Conservation (phyloP, 2,888 invertebrate genomes). For the Thalpophila matura region DNA sequence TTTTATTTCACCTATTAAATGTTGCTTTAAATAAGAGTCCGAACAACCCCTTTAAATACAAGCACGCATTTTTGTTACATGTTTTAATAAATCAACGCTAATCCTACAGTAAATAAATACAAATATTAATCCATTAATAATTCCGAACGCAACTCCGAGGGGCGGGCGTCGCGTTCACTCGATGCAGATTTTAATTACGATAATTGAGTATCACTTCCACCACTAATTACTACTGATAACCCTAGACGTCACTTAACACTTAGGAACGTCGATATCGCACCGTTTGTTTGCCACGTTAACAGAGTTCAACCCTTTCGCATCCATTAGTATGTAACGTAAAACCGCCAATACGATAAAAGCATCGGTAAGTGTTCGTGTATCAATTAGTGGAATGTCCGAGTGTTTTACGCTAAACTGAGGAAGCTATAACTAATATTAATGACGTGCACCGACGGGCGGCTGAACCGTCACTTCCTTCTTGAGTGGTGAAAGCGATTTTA, state of each 20-base stretch:
- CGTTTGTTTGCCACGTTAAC: slow-evolving; percentile 52
- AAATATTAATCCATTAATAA: slow-evolving; percentile 29
- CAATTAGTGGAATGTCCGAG: slow-evolving; percentile 74
- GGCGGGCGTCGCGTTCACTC: background rate
- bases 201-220: slow-evolving; percentile 43
- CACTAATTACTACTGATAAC: slow-evolving; percentile 47
- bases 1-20: no score
- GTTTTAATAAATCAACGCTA: no score
- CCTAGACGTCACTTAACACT: slow-evolving; percentile 14
- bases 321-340: slow-evolving; percentile 79
- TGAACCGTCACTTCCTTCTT: slow-evolving; percentile 47
- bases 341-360: slow-evolving; percentile 77
- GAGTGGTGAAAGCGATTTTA: slow-evolving; percentile 49
- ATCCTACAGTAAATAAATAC: slow-evolving; percentile 5
- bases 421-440: slow-evolving; percentile 61
- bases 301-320: slow-evolving; percentile 71
- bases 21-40: no score
- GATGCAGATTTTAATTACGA: slow-evolving; percentile 39
- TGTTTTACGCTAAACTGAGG: slow-evolving; percentile 61
- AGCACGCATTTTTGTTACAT: no score
- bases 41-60: no score
- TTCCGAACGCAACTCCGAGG: background rate
- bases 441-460: slow-evolving; percentile 46
- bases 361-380: slow-evolving; percentile 70
- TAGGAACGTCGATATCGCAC: slow-evolving; percentile 29